These are phyloP conservation scores for Serinus canaria DNA, from an alignment of 2,113 vertebrate genomes.

Conservation along the genomic window DNA sequence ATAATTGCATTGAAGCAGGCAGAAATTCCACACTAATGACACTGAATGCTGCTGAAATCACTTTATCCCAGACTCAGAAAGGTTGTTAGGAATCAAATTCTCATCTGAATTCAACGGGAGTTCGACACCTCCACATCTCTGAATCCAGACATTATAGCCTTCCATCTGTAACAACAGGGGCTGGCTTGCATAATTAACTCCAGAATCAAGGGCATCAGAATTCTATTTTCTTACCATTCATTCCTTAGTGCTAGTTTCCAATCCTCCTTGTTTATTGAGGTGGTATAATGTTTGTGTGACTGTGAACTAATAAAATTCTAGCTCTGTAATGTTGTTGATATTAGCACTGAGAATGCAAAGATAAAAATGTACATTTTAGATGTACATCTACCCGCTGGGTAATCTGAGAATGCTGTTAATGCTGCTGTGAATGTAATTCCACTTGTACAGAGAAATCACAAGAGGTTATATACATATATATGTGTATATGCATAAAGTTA, in stretches of 20 bases:
- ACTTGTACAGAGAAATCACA: neutral
- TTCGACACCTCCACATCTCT: neutral
- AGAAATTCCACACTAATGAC: slow-evolving; percentile 1
- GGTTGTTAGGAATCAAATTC: slow-evolving; percentile 9
- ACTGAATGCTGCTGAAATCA: neutral
- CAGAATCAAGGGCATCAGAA: neutral
- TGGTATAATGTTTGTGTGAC: neutral
- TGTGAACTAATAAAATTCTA: neutral
- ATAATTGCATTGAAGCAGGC: slow-evolving; percentile 15
- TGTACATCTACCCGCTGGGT: neutral
- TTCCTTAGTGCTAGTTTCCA: neutral
- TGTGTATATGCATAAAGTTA: neutral
- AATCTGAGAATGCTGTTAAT: neutral
- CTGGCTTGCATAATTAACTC: neutral
- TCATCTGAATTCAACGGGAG: slow-evolving; percentile 35
- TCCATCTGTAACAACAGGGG: slow-evolving; percentile 9
- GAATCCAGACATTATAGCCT: neutral
- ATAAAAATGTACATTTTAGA: neutral
- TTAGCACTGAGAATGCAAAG: neutral
- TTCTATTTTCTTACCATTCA: neutral
- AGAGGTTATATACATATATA: neutral
- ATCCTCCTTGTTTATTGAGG: neutral
- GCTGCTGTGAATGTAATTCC: neutral
- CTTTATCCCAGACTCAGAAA: slow-evolving; percentile 10
- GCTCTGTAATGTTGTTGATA: neutral